Percentiles rank a stretch among this genome's conserved stretches.
These are phyloP conservation scores for Hirundo rustica DNA, from an alignment of 2,797 vertebrate species.

Conservation along the genomic window DNA sequence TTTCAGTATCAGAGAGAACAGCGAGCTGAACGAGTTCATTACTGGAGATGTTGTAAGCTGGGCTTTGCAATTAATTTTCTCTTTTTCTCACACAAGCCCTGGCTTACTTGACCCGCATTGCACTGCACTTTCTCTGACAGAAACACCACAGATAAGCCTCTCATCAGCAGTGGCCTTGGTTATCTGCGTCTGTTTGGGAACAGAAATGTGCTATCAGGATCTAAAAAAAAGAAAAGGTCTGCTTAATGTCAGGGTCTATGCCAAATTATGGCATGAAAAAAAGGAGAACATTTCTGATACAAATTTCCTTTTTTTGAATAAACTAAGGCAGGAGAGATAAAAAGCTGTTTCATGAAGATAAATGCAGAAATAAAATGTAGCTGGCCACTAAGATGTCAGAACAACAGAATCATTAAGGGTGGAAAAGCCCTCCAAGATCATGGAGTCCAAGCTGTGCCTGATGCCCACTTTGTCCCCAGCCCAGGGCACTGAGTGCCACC, in stretches of 20 bases:
- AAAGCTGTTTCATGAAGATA: neutral
- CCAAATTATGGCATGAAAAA: neutral
- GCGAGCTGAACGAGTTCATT: neutral
- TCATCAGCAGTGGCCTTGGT: neutral
- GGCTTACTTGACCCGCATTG: neutral
- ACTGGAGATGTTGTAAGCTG: neutral
- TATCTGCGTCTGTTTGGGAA: neutral
- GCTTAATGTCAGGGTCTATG: neutral
- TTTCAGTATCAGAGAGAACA: neutral
- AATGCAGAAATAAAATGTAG: neutral
- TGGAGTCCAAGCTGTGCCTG: accelerated
- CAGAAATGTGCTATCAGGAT: neutral
- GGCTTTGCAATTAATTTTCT: neutral
- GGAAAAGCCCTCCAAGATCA: neutral
- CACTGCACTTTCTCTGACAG: neutral
- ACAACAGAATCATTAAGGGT: neutral
- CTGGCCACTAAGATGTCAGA: neutral
- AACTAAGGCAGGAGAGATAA: neutral
- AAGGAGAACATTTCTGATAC: neutral
- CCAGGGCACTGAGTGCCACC: accelerated
- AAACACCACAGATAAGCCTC: neutral
- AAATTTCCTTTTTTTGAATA: neutral
- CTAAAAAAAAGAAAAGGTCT: neutral
- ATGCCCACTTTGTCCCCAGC: neutral
- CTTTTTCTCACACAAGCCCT: neutral